These are phyloP conservation scores for Stylophora pistillata DNA, from an alignment of 64 coral and sea anemone species.

Conservation along the genomic window DNA sequence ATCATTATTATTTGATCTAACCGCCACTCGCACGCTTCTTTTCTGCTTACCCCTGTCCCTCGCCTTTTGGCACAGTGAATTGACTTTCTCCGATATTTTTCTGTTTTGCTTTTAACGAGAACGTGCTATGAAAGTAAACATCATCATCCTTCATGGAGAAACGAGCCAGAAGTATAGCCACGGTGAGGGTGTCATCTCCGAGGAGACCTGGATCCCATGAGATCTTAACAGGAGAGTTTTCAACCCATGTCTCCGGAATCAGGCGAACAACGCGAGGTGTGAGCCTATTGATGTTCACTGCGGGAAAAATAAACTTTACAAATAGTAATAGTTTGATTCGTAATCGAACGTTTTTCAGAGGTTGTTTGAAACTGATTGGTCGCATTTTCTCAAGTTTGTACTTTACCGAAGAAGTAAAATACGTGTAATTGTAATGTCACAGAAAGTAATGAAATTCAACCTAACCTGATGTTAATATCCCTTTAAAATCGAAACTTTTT, in stretches of 20 bases:
- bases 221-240: not conserved
- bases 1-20: no score
- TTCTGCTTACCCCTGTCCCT: slow-evolving; percentile 32
- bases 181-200: not conserved
- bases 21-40: not conserved
- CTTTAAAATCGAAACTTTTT: slow-evolving; percentile 24
- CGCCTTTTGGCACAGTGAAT: slow-evolving; percentile 12
- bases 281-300: not conserved
- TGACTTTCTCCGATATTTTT: slow-evolving; percentile 11
- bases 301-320: no score
- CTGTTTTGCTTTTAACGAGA: not conserved
- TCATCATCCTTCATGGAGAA: slow-evolving; percentile 22
- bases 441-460: not conserved
- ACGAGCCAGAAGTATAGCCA: slow-evolving; percentile 10
- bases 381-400: not conserved
- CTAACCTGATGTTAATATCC: slow-evolving; percentile 27
- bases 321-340: not conserved
- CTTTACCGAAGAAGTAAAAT: no score
- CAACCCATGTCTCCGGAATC: slow-evolving; percentile 15
- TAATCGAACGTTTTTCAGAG: not conserved
- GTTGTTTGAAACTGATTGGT: not conserved
- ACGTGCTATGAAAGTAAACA: slow-evolving; percentile 38
- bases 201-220: slow-evolving; percentile 26
- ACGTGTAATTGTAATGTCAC: not conserved
- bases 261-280: slow-evolving; percentile 8